A percentile compares a stretch with the other conserved stretches of the same genome.
These are phyloP conservation scores for Tipula lateralis DNA, from an alignment of 2,888 invertebrate genomes.

Conservation along the genomic window DNA sequence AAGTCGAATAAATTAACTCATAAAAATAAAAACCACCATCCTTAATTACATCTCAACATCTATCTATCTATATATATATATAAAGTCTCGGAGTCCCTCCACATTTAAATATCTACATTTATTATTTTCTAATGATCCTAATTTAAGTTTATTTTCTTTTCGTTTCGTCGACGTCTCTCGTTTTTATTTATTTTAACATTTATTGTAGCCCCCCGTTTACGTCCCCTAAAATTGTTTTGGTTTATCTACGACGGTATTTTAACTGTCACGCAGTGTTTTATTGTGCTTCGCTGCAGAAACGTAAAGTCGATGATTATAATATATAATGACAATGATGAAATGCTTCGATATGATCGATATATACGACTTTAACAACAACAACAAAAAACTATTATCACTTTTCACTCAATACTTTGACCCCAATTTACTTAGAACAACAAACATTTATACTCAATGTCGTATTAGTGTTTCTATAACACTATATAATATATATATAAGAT, in stretches of 20 bases:
- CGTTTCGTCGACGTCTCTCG: background rate
- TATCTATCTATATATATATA: background rate
- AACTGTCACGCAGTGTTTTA: background rate
- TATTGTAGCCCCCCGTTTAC: background rate
- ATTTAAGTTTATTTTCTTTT: constrained; percentile 4
- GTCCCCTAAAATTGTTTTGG: background rate
- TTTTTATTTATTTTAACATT: background rate
- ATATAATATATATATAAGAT: background rate
- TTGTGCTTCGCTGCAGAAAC: background rate
- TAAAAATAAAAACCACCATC: background rate
- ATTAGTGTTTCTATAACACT: background rate
- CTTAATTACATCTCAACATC: background rate
- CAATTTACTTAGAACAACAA: background rate
- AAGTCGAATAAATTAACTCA: background rate
- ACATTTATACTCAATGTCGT: background rate
- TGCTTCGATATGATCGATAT: background rate
- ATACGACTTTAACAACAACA: too few relatives aligned
- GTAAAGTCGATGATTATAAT: background rate
- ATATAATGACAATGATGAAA: background rate
- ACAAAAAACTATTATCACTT: background rate
- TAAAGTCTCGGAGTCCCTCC: background rate
- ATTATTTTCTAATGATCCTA: constrained; percentile 19
- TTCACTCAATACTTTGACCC: constrained; percentile 24
- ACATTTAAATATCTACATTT: constrained; percentile 7
- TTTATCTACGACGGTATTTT: background rate